Evolutionary conservation across 2,113 vertebrate species (phyloP).

Genomic region (Stictonetta naevosa): DNA sequence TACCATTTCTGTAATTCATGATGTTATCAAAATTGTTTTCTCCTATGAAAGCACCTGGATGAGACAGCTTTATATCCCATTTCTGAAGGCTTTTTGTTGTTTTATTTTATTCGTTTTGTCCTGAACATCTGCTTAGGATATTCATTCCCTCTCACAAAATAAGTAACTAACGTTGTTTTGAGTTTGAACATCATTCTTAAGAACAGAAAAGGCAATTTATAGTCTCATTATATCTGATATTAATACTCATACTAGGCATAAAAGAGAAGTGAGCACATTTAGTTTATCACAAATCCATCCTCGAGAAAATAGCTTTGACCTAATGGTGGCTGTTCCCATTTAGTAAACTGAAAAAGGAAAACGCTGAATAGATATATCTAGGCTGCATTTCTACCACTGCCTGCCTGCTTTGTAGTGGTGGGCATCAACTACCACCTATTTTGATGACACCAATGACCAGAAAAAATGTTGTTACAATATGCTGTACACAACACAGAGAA

Average conservation of each 20-base stretch:
- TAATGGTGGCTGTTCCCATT: neutral
- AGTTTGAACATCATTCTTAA: neutral
- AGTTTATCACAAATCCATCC: neutral
- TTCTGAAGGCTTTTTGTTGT: neutral
- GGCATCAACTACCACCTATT: neutral
- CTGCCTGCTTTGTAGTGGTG: neutral
- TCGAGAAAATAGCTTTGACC: neutral
- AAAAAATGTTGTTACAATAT: neutral
- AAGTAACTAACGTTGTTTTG: neutral
- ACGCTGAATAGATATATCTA: neutral
- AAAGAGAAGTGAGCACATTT: neutral
- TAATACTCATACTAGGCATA: neutral
- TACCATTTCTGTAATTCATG: conserved; percentile 30
- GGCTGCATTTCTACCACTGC: neutral
- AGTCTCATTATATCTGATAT: neutral
- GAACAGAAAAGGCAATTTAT: neutral
- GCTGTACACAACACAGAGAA: neutral
- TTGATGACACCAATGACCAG: neutral
- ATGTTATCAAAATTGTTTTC: conserved; percentile 45
- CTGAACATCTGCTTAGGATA: neutral
- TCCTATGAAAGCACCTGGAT: neutral
- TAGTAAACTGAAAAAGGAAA: neutral
- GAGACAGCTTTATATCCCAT: conserved; percentile 27
- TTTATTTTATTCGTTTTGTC: neutral
- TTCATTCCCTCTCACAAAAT: neutral